Percentiles rank a stretch among this genome's conserved stretches.
Evolutionary conservation across 2,113 vertebrate species (phyloP).

Genomic region (Halcyon malimbica): DNA sequence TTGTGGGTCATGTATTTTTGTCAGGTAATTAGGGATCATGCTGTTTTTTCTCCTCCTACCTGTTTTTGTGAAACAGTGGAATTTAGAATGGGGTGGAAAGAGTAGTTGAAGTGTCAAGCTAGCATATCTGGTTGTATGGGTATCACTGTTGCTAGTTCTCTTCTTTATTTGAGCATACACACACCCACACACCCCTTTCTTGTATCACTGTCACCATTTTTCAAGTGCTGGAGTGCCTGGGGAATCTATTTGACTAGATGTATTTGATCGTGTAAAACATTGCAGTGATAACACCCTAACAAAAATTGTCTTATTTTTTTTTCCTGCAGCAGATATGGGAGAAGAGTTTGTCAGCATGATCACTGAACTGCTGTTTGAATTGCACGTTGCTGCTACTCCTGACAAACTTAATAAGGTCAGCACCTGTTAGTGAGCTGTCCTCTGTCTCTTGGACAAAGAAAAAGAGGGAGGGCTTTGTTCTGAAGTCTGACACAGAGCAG

Average conservation of each 20-base stretch:
- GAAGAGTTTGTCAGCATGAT: slow-evolving; percentile 91
- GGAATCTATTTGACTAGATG: neutral
- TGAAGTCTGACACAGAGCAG: neutral
- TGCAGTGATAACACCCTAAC: neutral
- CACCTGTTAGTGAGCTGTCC: neutral
- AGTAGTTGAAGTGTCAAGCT: neutral
- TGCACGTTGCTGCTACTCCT: slow-evolving; percentile 95
- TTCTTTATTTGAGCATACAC: neutral
- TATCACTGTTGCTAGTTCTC: neutral
- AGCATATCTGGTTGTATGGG: neutral
- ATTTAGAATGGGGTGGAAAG: neutral
- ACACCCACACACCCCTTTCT: neutral
- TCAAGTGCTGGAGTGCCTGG: neutral
- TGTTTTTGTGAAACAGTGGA: neutral
- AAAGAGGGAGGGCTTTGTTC: neutral
- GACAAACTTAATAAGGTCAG: slow-evolving; percentile 97
- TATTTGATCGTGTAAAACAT: neutral
- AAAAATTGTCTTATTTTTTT: slow-evolving; percentile 21
- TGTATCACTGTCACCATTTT: neutral
- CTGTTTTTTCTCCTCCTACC: neutral
- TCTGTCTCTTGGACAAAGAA: neutral
- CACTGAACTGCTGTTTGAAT: slow-evolving; percentile 94
- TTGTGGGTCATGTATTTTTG: neutral
- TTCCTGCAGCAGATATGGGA: slow-evolving; percentile 77
- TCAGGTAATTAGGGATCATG: neutral